These are phyloP conservation scores for Datnioides undecimradiatus DNA, from an alignment of 2,113 vertebrate genomes.

Conservation along the genomic window DNA sequence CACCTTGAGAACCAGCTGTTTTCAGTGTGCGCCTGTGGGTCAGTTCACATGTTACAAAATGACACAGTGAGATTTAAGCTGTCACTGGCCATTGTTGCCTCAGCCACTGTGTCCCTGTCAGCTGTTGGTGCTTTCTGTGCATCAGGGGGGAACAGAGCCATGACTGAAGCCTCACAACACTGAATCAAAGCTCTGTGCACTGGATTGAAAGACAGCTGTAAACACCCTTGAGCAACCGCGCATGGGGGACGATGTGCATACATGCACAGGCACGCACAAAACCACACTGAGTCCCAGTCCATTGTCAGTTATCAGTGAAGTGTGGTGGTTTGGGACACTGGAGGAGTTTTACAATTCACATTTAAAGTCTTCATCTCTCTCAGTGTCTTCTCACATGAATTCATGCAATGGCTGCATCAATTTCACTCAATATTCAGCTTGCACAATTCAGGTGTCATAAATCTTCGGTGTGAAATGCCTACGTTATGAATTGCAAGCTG, in stretches of 20 bases:
- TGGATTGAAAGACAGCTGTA: constrained; percentile 18
- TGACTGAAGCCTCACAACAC: constrained; percentile 33
- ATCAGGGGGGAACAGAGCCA: not conserved
- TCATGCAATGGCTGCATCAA: not conserved
- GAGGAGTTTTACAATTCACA: not conserved
- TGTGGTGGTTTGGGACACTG: not conserved
- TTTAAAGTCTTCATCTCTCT: not conserved
- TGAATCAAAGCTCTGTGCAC: not conserved
- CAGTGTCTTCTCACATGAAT: not conserved
- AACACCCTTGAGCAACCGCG: constrained; percentile 8
- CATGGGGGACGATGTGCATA: constrained; percentile 5
- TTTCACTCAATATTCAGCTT: not conserved
- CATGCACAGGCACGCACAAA: not conserved
- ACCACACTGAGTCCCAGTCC: not conserved
- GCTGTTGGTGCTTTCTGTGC: constrained; percentile 19
- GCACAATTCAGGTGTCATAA: not conserved
- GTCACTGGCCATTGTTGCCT: constrained; percentile 29
- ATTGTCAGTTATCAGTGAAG: not conserved
- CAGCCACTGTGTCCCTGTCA: constrained; percentile 22
- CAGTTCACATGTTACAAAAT: not conserved
- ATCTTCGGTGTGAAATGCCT: constrained; percentile 7
- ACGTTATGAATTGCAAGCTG: not conserved
- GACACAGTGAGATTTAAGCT: constrained; percentile 22
- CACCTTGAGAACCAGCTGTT: constrained; percentile 6
- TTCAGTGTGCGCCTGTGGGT: not conserved